A percentile compares a stretch with the other conserved stretches of the same genome.
Evolutionary conservation across 2,797 vertebrate genomes (phyloP).

Genomic region (Phrynocephalus vlangalii): DNA sequence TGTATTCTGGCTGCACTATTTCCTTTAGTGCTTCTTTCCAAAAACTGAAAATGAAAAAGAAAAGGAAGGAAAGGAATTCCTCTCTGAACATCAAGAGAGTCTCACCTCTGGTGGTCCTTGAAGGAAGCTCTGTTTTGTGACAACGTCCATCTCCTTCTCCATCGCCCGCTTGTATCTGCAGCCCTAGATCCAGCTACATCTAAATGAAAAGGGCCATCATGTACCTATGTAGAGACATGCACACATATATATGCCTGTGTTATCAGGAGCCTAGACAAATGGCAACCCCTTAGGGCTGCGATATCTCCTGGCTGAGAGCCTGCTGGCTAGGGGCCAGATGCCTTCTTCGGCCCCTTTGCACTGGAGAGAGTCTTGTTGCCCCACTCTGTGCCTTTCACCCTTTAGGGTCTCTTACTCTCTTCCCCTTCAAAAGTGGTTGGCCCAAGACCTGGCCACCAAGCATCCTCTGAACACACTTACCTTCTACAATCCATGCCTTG

Average conservation of each 20-base stretch:
- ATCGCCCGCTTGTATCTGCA: neutral
- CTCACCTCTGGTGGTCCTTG: conserved; percentile 13
- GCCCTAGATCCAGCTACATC: neutral
- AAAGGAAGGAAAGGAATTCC: neutral
- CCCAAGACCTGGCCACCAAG: neutral
- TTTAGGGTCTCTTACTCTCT: neutral
- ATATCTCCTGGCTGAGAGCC: neutral
- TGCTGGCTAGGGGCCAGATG: neutral
- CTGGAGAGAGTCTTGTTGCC: neutral
- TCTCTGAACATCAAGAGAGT: neutral
- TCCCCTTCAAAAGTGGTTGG: neutral
- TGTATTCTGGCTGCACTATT: too few species aligned
- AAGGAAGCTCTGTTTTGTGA: neutral
- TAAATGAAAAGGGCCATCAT: neutral
- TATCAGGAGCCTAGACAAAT: neutral
- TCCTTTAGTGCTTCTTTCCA: too few species aligned
- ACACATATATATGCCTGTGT: neutral
- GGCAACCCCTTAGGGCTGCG: neutral
- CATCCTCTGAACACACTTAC: neutral
- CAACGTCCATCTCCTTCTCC: conserved; percentile 24
- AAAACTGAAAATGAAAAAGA: neutral
- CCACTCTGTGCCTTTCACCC: neutral
- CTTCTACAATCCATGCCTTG: neutral
- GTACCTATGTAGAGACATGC: neutral
- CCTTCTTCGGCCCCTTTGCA: neutral